These are phyloP conservation scores for silkworm (Bombyx mori) DNA, from an alignment of 1,140 invertebrate species.

Conservation along the genomic window ASM3026992v2 NC_085109.1:10909001-10909500, in stretches of 20 bases:
- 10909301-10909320: slow-evolving; percentile 43
- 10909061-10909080: slow-evolving; percentile 71
- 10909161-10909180: slow-evolving; percentile 97
- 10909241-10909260: slow-evolving; percentile 94
- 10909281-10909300: slow-evolving; percentile 82
- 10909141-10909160: slow-evolving; percentile 92
- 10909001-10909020: slow-evolving; percentile 70
- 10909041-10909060: slow-evolving; percentile 63
- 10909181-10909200: slow-evolving; percentile 94
- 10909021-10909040: slow-evolving; percentile 71
- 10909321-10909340: slow-evolving; percentile 35
- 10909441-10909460: slow-evolving; percentile 57
- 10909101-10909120: slow-evolving; percentile 68
- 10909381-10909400: slow-evolving; percentile 8
- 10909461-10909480: slow-evolving; percentile 96
- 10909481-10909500: slow-evolving; percentile 96
- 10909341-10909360: slow-evolving; percentile 22
- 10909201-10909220: slow-evolving; percentile 94
- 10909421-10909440: slow-evolving; percentile 15
- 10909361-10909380: slow-evolving; percentile 18
- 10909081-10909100: slow-evolving; percentile 65
- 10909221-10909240: slow-evolving; percentile 93
- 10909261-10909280: slow-evolving; percentile 94
- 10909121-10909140: slow-evolving; percentile 88
- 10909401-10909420: slow-evolving; percentile 6